Evolutionary conservation across 92 coral and sea anemone species (phyloP).

Genomic region (Actinostola sp.): DNA sequence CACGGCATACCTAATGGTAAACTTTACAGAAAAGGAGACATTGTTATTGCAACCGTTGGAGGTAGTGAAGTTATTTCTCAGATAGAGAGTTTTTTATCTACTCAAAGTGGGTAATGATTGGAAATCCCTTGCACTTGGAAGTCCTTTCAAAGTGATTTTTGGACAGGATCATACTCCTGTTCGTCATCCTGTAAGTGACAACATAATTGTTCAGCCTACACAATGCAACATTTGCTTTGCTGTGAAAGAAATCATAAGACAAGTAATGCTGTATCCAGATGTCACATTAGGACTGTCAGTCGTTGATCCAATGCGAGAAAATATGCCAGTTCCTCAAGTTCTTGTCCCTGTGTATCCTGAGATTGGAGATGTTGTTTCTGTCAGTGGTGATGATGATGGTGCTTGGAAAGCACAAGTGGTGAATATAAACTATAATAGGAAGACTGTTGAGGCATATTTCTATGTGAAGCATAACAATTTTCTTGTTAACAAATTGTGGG

Average conservation of each 20-base stretch:
- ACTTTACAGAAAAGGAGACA: constrained; percentile 45
- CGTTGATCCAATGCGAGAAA: neutral
- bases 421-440: constrained; percentile 27
- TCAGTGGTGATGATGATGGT: constrained; percentile 36
- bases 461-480: constrained; percentile 51
- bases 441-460: constrained; percentile 46
- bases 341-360: constrained; percentile 58
- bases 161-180: constrained; percentile 8
- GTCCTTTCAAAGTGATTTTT: constrained; percentile 19
- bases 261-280: constrained; percentile 25
- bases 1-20: constrained; percentile 52
- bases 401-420: constrained; percentile 46
- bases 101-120: constrained; percentile 19
- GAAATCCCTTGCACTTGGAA: constrained; percentile 39
- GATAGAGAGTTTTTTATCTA: too few species aligned
- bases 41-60: constrained; percentile 31
- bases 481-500: constrained; percentile 56
- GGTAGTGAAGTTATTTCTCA: constrained; percentile 35
- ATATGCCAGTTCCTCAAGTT: constrained; percentile 32
- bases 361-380: constrained; percentile 33
- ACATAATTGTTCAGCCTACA: constrained; percentile 9
- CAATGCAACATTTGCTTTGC: neutral
- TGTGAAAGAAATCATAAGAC: neutral
- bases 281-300: neutral
- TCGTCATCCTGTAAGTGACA: constrained; percentile 51